Evolutionary conservation across 1,140 invertebrate genomes (phyloP).

Genomic region (Acromyrmex echinatior): DNA sequence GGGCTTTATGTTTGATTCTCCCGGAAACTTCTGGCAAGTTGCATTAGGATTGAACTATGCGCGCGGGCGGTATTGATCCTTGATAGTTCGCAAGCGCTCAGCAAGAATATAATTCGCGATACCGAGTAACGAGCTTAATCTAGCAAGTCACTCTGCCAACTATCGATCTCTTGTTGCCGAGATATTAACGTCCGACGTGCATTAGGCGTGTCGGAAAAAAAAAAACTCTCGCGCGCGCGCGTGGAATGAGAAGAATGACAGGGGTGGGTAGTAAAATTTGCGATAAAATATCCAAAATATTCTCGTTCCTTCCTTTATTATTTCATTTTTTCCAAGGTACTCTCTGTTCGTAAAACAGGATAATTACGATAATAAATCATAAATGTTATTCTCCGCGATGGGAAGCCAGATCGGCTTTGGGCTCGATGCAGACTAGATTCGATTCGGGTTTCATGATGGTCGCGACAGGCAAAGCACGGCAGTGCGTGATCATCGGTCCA

Average conservation of each 20-base stretch:
- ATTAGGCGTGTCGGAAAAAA: conserved; percentile 7
- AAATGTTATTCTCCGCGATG: background rate
- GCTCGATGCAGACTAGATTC: background rate
- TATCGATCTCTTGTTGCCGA: conserved; percentile 38
- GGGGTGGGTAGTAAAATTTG: background rate
- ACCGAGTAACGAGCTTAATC: conserved; percentile 60
- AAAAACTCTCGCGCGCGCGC: background rate
- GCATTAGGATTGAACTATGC: conserved; percentile 60
- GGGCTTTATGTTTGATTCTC: conserved; percentile 57
- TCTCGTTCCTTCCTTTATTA: background rate
- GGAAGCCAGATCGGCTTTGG: background rate
- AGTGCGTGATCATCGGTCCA: background rate
- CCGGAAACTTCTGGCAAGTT: conserved; percentile 62
- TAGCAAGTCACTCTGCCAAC: conserved; percentile 49
- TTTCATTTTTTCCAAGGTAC: background rate
- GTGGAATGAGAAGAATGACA: background rate
- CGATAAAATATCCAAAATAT: background rate
- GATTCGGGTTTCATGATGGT: background rate
- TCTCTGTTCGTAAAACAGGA: background rate
- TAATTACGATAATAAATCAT: background rate
- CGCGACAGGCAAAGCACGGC: background rate
- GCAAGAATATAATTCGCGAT: conserved; percentile 63
- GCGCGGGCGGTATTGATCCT: conserved; percentile 54
- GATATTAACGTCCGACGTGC: conserved; percentile 17
- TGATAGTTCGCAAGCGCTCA: conserved; percentile 57